phyloP scores from a whole-genome alignment of 2,113 vertebrate species.

The Urocolius indicus region DNA sequence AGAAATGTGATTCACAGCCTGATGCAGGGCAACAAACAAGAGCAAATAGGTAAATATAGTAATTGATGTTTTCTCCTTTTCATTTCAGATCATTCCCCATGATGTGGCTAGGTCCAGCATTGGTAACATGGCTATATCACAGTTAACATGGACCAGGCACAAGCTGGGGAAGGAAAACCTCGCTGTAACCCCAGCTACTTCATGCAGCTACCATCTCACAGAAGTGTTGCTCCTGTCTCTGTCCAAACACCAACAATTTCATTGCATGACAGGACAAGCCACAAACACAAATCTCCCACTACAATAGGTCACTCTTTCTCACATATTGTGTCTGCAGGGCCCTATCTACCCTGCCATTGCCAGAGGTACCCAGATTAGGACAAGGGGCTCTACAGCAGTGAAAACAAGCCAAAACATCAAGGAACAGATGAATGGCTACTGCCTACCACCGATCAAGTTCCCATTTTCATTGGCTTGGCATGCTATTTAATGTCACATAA shows the following conservation, averaged over 20 bases:
- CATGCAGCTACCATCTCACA: not conserved
- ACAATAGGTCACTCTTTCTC: not conserved
- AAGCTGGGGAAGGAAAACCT: not conserved
- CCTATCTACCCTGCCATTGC: not conserved
- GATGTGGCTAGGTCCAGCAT: not conserved
- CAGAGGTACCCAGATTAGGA: not conserved
- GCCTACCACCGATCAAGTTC: not conserved
- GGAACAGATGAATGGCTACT: not conserved
- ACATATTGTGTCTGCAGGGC: not conserved
- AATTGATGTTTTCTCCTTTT: not conserved
- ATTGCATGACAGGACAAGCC: not conserved
- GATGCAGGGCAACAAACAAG: not conserved
- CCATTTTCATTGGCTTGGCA: not conserved
- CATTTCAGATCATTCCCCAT: not conserved
- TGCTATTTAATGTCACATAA: constrained; percentile 11
- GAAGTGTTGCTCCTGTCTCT: not conserved
- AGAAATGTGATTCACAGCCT: not conserved
- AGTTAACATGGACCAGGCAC: not conserved
- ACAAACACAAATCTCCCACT: not conserved
- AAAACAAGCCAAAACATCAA: constrained; percentile 45
- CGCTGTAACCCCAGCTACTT: not conserved
- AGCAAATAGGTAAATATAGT: not conserved
- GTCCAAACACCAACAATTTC: not conserved
- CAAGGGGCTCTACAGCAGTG: not conserved
- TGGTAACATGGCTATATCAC: not conserved